phyloP scores from a whole-genome alignment of 2,888 invertebrate genomes.

The Reticulitermes lucifugus region DNA sequence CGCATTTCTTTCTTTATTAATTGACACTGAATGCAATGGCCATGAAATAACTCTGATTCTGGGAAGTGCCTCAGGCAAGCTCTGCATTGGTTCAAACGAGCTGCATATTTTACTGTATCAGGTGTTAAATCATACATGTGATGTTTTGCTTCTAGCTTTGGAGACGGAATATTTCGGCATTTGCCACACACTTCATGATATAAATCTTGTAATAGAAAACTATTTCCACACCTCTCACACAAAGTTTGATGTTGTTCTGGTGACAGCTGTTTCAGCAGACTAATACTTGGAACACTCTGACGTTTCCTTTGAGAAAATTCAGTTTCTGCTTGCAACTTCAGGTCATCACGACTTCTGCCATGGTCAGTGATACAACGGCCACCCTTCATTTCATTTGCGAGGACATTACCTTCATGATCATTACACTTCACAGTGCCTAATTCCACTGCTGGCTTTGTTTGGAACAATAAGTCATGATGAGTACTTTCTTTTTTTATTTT shows the following conservation, averaged over 20 bases:
- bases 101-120: neutral
- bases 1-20: neutral
- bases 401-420: neutral
- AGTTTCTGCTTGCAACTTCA: neutral
- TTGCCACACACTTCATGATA: neutral
- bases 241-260: no score
- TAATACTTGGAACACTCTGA: neutral
- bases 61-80: slow-evolving; percentile 13
- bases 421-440: neutral
- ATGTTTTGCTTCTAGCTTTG: neutral
- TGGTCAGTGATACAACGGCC: neutral
- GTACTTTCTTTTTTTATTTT: neutral
- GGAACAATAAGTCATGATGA: neutral
- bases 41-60: slow-evolving; percentile 5
- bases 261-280: neutral
- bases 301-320: neutral
- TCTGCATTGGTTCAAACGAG: neutral
- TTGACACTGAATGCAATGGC: slow-evolving; percentile 26
- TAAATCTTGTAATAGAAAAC: neutral
- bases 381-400: neutral
- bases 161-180: neutral
- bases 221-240: neutral
- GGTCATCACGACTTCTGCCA: neutral
- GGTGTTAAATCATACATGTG: neutral
- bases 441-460: neutral